A percentile compares a stretch with the other conserved stretches of the same genome.
phyloP scores from a whole-genome alignment of 2,113 vertebrate genomes.

The Podarcis muralis region DNA sequence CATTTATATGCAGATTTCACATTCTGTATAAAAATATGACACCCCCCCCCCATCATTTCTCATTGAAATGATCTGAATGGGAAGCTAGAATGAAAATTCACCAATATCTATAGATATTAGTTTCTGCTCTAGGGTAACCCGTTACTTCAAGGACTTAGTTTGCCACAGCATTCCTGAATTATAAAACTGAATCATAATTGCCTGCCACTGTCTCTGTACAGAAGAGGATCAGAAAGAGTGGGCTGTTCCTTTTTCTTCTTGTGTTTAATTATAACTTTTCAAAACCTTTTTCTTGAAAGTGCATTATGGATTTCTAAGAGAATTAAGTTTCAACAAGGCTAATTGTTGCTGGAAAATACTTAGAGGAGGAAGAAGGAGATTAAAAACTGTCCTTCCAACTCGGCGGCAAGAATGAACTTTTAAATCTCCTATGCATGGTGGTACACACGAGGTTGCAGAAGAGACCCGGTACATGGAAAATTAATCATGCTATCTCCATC shows the following conservation, averaged over 20 bases:
- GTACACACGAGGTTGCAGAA: background rate
- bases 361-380: background rate
- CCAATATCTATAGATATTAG: background rate
- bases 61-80: background rate
- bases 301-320: background rate
- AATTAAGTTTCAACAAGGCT: conserved; percentile 2
- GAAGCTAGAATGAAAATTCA: background rate
- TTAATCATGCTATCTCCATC: conserved; percentile 35
- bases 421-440: conserved; percentile 13
- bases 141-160: background rate
- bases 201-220: conserved; percentile 23
- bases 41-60: background rate
- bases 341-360: conserved; percentile 28
- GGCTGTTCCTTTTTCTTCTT: background rate
- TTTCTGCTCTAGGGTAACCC: background rate
- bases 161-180: conserved; percentile 22
- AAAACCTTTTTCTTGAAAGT: background rate
- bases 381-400: background rate
- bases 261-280: conserved; percentile 15
- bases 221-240: background rate
- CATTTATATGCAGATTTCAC: too few relatives aligned
- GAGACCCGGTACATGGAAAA: conserved; percentile 28
- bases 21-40: too few relatives aligned
- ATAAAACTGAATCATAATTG: background rate
- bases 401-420: conserved; percentile 14